A percentile compares a stretch with the other conserved stretches of the same genome.
phyloP scores from a whole-genome alignment of 2,113 vertebrate genomes.

The Sporophila hypoxantha region DNA sequence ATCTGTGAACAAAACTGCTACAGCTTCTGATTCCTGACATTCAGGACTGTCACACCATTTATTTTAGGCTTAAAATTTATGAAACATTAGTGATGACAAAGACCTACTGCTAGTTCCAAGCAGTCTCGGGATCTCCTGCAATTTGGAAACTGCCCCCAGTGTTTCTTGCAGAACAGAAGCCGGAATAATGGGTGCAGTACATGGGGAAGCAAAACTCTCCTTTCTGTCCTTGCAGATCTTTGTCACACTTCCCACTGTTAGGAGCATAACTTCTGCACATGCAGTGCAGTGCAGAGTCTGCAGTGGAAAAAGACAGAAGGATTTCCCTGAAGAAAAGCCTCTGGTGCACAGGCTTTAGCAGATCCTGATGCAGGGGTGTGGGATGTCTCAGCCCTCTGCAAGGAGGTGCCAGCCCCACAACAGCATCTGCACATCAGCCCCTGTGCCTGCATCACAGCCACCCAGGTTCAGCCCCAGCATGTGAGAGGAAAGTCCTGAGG shows the following conservation, averaged over 20 bases:
- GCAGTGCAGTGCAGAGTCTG: not conserved
- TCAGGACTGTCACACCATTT: not conserved
- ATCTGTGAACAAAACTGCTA: not conserved
- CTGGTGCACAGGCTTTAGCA: not conserved
- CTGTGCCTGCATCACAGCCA: not conserved
- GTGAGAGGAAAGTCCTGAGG: not conserved
- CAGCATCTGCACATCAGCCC: not conserved
- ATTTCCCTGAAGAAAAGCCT: not conserved
- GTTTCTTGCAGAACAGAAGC: not conserved
- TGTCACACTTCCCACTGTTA: not conserved
- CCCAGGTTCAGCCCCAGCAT: not conserved
- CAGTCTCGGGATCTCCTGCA: not conserved
- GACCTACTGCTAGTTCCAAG: not conserved
- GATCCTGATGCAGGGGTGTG: not conserved
- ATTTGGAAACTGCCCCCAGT: not conserved
- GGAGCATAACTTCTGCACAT: not conserved
- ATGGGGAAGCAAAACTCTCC: not conserved
- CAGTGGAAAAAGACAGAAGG: not conserved
- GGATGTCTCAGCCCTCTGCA: not conserved
- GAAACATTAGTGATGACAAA: constrained; percentile 18
- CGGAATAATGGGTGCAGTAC: not conserved
- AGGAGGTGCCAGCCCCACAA: not conserved
- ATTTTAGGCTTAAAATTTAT: constrained; percentile 9
- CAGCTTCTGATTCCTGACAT: not conserved
- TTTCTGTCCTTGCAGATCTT: not conserved